Evolutionary conservation across 1,140 invertebrate species (phyloP).

Genomic region (Acromyrmex echinatior): DNA sequence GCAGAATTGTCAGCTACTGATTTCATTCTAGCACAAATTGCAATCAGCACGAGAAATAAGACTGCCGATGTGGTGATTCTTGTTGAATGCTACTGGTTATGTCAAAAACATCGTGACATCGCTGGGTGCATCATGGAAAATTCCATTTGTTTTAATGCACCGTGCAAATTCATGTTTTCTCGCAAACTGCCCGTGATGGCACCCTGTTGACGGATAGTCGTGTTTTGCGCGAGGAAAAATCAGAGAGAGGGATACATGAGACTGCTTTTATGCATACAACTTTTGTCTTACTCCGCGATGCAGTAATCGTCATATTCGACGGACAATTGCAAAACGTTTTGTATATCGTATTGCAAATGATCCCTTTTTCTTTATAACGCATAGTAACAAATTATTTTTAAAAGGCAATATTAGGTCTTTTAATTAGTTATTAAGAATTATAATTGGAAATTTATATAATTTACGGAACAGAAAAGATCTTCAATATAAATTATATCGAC

Average conservation of each 20-base stretch:
- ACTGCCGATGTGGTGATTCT: not conserved
- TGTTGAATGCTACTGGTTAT: not conserved
- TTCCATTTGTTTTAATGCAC: constrained; percentile 59
- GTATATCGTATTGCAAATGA: no score
- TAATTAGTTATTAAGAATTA: not conserved
- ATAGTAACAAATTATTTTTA: not conserved
- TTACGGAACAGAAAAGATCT: not conserved
- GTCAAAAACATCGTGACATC: constrained; percentile 20
- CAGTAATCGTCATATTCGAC: not conserved
- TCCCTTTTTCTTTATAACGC: not conserved
- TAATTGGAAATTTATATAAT: not conserved
- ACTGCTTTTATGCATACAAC: constrained; percentile 13
- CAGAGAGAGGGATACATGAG: not conserved
- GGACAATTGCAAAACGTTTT: not conserved
- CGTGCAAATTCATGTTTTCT: constrained; percentile 46
- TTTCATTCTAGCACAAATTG: constrained; percentile 21
- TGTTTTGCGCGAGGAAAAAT: constrained; percentile 17
- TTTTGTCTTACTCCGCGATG: not conserved
- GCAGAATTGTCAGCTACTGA: not conserved
- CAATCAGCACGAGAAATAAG: constrained; percentile 18
- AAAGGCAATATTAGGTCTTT: not conserved
- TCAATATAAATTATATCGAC: not conserved
- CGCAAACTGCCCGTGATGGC: constrained; percentile 14
- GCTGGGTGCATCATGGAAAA: constrained; percentile 38
- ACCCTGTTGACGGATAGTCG: constrained; percentile 1